Evolutionary conservation across 2,797 vertebrate species (phyloP), one percentile per base, ranked within the genome.

Genomic region (Helicolenus hilgendorfi): DNA sequence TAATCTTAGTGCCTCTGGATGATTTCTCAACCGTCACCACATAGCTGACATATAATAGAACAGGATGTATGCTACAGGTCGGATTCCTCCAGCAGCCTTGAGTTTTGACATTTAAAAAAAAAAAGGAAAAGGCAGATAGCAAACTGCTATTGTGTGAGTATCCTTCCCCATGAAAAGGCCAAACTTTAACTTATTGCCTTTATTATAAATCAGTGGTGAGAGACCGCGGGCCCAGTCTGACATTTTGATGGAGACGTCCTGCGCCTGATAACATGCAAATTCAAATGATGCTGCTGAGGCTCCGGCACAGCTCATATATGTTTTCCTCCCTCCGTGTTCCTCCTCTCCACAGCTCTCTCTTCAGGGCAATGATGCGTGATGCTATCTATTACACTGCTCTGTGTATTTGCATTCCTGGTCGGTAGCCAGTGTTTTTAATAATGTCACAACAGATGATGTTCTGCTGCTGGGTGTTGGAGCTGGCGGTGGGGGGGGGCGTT

Each of bases 251-350:
- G 92, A 96, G 95, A 94, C 90, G 81, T 95, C 89, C 84, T 83
- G 89, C 15, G 58, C 83, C 86, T 94, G 95, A 96, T 96, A 95
- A 96, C 90, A 96, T 96, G 96, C 94, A 92, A 97, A 97, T 96
- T 96, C 85, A 90, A 91, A 91, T 80, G 74, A 88, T 76, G 91
- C 85, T 74, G 94, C 91, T 41, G 86, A 89, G 92, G 90, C 77
- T 83, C 72, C 85, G 75, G 92, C 79, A 79, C 79, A 76, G 88
- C 79, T 94, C 88, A 79, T 76, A 81, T 88, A 49, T 85, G 49
- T 87, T 55, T 55, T 55, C n/a, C 56, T 74, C 59, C 83, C 71
- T 75, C 41, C n/a, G 72, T 75, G 29, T 70, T 83, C 38, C 68
- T 53, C 69, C 82, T 27, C 67, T 79, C 84, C 79, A 69, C 83